Evolutionary conservation across 92 coral and sea anemone genomes (phyloP), one percentile per base, ranked within the genome.

Genomic region (Umimayanthus chanpuru): DNA sequence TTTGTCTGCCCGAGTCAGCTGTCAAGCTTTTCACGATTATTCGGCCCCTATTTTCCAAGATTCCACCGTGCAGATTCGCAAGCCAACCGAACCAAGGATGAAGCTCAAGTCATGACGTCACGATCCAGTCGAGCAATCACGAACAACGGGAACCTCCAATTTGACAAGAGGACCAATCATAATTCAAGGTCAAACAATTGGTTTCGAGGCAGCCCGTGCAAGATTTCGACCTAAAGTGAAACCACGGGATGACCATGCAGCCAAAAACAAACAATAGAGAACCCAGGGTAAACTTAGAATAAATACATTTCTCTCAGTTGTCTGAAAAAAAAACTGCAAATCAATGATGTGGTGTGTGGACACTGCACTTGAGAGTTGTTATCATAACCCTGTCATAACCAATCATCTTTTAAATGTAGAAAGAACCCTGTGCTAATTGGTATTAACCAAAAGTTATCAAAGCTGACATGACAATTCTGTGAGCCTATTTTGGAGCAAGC

Each of bases 241-340:
- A 81, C 85, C 85, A 81, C 85, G 85, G 85, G 85, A 81, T 38
- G 39, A 36, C 49, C 85, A 58, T 65, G 75, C 85, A 61, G 53
- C 32, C 41, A 67, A 66, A 40, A 61, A 82, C 76, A 82, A 82
- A 82, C 86, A 82, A 82, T 66, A 11, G 40, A 23, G 15, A 15
- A 47, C 28, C 25, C 86, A 66, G 28, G 78, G 55, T 25, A 44
- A 32, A 12, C 11, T 66, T 6, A 80, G 84, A 80, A 80, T 50
- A 79, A 79, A 82, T 44, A 68, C 6, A 83, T 26, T 81, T 83
- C 78, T 29, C 64, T 40, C 72, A 29, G 77, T 8, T 28, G 65
- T 83, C 65, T 29, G 77, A 44, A 83, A 50, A 83, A 83, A 68
- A 25, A 26, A 5, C 4, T 70, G 78, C 73, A 66, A 9, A 39